phyloP scores from a whole-genome alignment of 2,113 vertebrate genomes.

The Mesoclemmys tuberculata region DNA sequence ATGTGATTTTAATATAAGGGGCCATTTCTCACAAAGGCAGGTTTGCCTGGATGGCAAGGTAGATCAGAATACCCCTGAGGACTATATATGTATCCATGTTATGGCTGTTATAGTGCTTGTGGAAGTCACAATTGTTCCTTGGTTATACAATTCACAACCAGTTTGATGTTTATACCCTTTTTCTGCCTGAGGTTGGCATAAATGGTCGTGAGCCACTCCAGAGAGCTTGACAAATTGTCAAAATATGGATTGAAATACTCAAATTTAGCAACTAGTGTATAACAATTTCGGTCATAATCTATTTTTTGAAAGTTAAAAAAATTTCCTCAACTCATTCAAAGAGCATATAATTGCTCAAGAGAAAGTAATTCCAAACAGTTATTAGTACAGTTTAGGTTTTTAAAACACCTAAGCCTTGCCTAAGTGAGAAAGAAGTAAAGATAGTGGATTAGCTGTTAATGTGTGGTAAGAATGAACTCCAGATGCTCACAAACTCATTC shows the following conservation, averaged over 20 bases:
- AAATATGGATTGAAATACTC: not conserved
- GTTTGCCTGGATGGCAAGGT: too few relatives aligned
- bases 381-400: not conserved
- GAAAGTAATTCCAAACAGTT: not conserved
- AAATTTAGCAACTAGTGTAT: not conserved
- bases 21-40: too few relatives aligned
- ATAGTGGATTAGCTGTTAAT: constrained; percentile 26
- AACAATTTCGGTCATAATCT: not conserved
- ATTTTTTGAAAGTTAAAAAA: not conserved
- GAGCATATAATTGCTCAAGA: not conserved
- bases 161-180: not conserved
- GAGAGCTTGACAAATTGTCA: not conserved
- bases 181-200: not conserved
- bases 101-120: not conserved
- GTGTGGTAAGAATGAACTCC: constrained; percentile 18
- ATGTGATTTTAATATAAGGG: too few relatives aligned
- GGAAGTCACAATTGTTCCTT: not conserved
- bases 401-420: not conserved
- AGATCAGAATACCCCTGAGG: too few relatives aligned
- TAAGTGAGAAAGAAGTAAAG: not conserved
- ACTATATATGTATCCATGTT: not conserved
- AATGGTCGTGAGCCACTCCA: not conserved
- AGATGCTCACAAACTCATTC: not conserved
- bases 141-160: not conserved
- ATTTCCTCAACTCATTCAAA: not conserved